Conservation (phyloP, 2,888 invertebrate species). For the Ectemnius continuus region DNA sequence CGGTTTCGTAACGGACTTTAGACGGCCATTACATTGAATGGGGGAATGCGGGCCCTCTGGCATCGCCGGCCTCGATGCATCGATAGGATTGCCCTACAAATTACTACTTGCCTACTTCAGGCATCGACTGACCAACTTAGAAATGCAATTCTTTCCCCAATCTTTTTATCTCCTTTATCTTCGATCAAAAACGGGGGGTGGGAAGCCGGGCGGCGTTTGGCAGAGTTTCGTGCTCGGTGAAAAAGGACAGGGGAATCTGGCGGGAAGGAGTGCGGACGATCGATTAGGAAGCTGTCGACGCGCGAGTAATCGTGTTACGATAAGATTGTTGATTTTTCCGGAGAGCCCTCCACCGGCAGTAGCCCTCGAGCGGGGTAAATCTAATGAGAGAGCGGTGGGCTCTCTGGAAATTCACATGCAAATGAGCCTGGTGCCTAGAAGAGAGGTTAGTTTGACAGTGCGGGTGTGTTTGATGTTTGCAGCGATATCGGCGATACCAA, state of each 20-base stretch:
- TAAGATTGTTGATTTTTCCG: conserved; percentile 9
- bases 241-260: conserved; percentile 2
- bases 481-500: conserved; percentile 97
- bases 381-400: not conserved
- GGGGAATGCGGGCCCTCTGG: not conserved
- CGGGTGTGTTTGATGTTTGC: conserved; percentile 66
- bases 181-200: conserved; percentile 7
- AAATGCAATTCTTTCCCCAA: not conserved
- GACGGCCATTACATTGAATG: not conserved
- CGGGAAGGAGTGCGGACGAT: not conserved
- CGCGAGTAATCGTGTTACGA: not conserved
- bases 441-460: conserved; percentile 6
- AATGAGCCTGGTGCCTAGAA: not conserved
- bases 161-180: conserved; percentile 7
- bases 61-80: not conserved
- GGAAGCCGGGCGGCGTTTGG: not conserved
- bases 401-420: not conserved
- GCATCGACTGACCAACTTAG: no score
- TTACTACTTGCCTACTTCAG: conserved; percentile 2
- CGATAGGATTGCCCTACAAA: conserved; percentile 28
- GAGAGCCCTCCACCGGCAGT: not conserved
- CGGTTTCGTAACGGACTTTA: no score
- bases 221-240: not conserved
- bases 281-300: conserved; percentile 4
- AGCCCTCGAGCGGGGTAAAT: conserved; percentile 2